Evolutionary conservation across 2,888 invertebrate genomes (phyloP), one percentile per base, ranked within the genome.

Genomic region (Acheta domesticus): DNA sequence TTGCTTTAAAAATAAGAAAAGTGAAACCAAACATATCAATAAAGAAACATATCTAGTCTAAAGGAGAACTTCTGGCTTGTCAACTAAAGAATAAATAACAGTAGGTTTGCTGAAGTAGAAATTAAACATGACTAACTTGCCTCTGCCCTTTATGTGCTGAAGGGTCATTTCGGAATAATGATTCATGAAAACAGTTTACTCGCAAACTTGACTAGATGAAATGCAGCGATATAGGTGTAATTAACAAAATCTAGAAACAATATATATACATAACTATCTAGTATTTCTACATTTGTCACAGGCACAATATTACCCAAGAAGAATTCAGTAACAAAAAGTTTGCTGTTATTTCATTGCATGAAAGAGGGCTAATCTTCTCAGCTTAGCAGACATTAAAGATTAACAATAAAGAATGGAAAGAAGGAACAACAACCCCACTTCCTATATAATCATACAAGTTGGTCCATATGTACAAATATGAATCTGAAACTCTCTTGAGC

Each of bases 401-500:
- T 14, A 62, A 19, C 16, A 62, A 62, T 19, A 14, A 62, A 62
- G 16, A 62, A 14, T 62, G 62, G 62, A 62, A n/a, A 62, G 62
- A 62, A 62, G 14, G n/a, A 62, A 62, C 62, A 62, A 62, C 62
- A 62, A 62, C 62, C 62, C 62, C 62, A 14, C 14, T 62, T 62
- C 62, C 62, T 62, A 62, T 14, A n/a, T 62, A 62, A 62, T 62
- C 14, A n/a, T 62, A 62, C n/a, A 14, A 19, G 62, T 62, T 62
- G 62, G 62, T 62, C 62, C 62, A 62, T 62, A 62, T 62, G n/a
- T 62, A 62, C 62, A 62, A 62, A 62, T 62, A 62, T 62, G 3
- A 19, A 62, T 62, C 62, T 62, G 62, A 62, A 62, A 62, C 62
- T 62, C 62, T 62, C 62, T 62, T 62, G 62, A 62, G 62, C 62